Evolutionary conservation across 2,888 invertebrate genomes (phyloP).

Genomic region (Boloria euphrosyne): DNA sequence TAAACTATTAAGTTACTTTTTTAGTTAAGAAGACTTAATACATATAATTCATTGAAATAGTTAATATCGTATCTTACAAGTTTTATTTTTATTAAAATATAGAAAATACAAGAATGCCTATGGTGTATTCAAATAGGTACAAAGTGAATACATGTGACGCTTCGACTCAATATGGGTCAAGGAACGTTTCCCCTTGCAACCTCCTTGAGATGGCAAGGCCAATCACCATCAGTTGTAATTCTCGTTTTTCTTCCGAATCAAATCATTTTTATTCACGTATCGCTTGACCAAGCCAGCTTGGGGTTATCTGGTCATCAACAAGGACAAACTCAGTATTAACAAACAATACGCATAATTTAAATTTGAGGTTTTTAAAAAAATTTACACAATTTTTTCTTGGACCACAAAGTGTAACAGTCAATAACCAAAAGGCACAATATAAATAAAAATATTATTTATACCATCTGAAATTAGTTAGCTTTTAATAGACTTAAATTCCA

Average conservation of each 20-base stretch:
- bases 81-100: no score
- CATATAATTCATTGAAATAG: no score
- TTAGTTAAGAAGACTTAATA: no score
- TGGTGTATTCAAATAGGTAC: conserved; percentile 48
- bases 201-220: conserved; percentile 76
- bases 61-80: no score
- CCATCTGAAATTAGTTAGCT: no score
- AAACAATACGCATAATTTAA: conserved; percentile 34
- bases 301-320: conserved; percentile 72
- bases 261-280: conserved; percentile 80
- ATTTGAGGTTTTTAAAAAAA: background rate
- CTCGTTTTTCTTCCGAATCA: conserved; percentile 71
- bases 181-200: conserved; percentile 77
- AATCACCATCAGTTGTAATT: conserved; percentile 67
- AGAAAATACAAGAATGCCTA: conserved; percentile 18
- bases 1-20: no score
- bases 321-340: conserved; percentile 64
- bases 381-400: conserved; percentile 7
- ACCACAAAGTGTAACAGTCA: background rate
- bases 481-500: no score
- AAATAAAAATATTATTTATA: background rate
- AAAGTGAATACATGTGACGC: conserved; percentile 47
- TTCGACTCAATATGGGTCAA: conserved; percentile 71
- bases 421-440: background rate
- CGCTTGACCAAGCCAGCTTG: conserved; percentile 62